Evolutionary conservation across 2,113 vertebrate genomes (phyloP), one percentile per base, ranked within the genome.

Genomic region (Melozone crissalis): DNA sequence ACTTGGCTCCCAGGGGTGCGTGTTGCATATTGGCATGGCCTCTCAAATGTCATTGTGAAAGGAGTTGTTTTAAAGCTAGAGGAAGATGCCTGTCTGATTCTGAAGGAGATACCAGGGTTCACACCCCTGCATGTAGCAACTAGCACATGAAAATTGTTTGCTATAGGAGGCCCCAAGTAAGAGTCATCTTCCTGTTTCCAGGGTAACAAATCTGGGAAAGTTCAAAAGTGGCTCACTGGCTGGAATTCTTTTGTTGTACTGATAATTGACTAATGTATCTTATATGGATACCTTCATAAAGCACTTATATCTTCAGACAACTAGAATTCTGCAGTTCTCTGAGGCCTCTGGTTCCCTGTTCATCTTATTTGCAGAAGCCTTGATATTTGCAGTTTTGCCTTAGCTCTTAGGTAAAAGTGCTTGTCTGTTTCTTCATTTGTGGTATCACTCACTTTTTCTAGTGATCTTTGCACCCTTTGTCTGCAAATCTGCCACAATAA

Each of bases 11-110:
- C 6, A 84, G 61, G 10, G n/a, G 22, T 58, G 9, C 0, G 0
- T 39, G 18, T 35, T 7, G 2, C 30, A 33, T 2, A 0, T 61
- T 59, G 69, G 23, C 0, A 0, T 28, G 21, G 66, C 75, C 28
- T 69, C 37, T 84, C 69, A 52, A 61, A 75, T 72, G 49, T 78
- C 51, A 35, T 63, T 1, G 3, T 30, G 47, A 65, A 87, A 88
- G 33, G 43, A 52, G 17, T 39, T 75, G 43, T 73, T 92, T 89
- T 84, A 84, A 85, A 91, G 37, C 67, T 47, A 55, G 33, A 76
- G 31, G 37, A 77, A 90, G 23, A 62, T 28, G 37, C 14, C n/a
- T 76, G 15, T 7, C 37, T 91, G 76, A 49, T 62, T 58, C 26
- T 57, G 61, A 63, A 92, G 49, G 71, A 79, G 69, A 51, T 66